Evolutionary conservation across 2,888 invertebrate genomes (phyloP).

Genomic region (Drosophila nigricruria): DNA sequence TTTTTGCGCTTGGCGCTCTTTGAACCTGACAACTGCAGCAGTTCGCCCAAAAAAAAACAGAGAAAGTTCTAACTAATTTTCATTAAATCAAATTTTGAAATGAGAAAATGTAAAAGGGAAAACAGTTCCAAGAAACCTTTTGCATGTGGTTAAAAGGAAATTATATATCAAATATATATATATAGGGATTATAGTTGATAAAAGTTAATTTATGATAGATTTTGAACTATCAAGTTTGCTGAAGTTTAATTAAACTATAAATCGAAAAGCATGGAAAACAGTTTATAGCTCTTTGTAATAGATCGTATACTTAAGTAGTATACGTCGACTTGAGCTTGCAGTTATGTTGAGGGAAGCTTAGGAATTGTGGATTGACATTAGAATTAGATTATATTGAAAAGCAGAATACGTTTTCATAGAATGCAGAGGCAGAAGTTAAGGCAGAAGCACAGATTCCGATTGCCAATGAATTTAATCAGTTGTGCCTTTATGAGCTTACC

Average conservation of each 20-base stretch:
- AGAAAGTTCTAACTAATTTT: conserved; percentile 31
- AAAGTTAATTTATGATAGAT: neutral
- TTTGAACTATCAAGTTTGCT: neutral
- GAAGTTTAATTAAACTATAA: neutral
- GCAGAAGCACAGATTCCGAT: too few relatives aligned
- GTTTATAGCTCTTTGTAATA: neutral
- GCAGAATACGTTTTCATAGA: too few relatives aligned
- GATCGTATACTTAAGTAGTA: neutral
- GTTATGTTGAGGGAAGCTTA: too few relatives aligned
- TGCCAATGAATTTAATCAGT: too few relatives aligned
- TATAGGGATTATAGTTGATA: neutral
- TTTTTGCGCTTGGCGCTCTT: neutral
- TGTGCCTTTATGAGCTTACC: too few relatives aligned
- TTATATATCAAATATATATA: neutral
- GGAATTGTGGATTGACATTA: too few relatives aligned
- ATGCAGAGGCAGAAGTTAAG: too few relatives aligned
- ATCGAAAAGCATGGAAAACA: accelerated
- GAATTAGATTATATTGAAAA: too few relatives aligned
- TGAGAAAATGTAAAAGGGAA: neutral
- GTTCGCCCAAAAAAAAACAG: neutral
- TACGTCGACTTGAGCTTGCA: too few relatives aligned
- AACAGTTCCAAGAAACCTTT: neutral
- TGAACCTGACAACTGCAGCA: conserved; percentile 45
- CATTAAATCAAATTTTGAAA: conserved; percentile 2
- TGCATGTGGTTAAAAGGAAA: conserved; percentile 1